Percentiles rank a stretch among this genome's conserved stretches.
phyloP scores from a whole-genome alignment of 2,797 vertebrate species.

The Enteromius viviparus region DNA sequence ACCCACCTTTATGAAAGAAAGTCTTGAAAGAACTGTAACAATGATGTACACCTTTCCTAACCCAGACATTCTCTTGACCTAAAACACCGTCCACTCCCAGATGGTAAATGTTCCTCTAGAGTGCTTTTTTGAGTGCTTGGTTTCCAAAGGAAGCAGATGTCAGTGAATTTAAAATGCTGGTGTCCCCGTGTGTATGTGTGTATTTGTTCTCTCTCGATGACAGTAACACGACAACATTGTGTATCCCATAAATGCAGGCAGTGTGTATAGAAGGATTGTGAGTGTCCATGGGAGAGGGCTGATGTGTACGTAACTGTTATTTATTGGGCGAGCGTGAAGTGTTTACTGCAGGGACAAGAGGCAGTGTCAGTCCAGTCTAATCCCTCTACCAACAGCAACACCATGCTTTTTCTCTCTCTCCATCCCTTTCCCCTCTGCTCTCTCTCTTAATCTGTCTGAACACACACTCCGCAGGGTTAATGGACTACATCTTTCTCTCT shows the following conservation, averaged over 20 bases:
- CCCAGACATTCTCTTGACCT: slow-evolving; percentile 30
- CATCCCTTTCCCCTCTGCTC: slow-evolving; percentile 7
- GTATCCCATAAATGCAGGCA: slow-evolving; percentile 30
- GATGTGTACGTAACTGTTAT: slow-evolving; percentile 45
- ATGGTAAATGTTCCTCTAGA: slow-evolving; percentile 47
- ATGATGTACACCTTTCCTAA: slow-evolving; percentile 42
- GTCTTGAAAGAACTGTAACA: background rate
- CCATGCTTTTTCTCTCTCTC: slow-evolving; percentile 18
- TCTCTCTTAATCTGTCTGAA: slow-evolving; percentile 36
- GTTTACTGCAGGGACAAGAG: slow-evolving; percentile 45
- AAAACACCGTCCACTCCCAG: slow-evolving; percentile 39
- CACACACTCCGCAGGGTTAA: slow-evolving; percentile 58
- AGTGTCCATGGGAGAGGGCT: slow-evolving; percentile 35
- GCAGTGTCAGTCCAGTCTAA: slow-evolving; percentile 28
- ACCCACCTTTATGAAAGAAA: background rate
- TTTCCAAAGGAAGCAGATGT: slow-evolving; percentile 50
- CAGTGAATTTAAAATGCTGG: slow-evolving; percentile 48
- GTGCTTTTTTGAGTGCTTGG: slow-evolving; percentile 47
- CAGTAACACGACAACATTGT: slow-evolving; percentile 26
- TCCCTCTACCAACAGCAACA: slow-evolving; percentile 28
- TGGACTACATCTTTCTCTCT: slow-evolving; percentile 43
- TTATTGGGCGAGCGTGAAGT: slow-evolving; percentile 42
- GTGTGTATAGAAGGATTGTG: slow-evolving; percentile 38
- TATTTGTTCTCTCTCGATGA: slow-evolving; percentile 35
- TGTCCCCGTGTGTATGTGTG: slow-evolving; percentile 18